A percentile compares a stretch with the other conserved stretches of the same genome.
phyloP scores from a whole-genome alignment of 2,113 vertebrate genomes.

The Heterotilapia buettikoferi region DNA sequence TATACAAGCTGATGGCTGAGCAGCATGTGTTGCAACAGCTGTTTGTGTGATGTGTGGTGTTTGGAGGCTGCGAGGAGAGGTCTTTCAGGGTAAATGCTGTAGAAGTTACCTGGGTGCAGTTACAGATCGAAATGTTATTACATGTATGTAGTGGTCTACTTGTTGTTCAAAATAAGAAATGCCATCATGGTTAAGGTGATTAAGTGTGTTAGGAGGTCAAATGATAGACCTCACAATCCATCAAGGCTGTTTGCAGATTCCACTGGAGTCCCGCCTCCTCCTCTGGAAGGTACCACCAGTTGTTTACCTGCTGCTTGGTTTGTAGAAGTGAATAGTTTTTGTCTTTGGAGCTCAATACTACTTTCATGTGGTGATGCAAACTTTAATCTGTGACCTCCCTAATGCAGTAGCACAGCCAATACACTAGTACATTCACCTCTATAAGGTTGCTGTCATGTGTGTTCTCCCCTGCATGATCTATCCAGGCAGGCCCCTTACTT shows the following conservation, averaged over 20 bases:
- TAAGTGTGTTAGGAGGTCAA: background rate
- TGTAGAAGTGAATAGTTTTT: background rate
- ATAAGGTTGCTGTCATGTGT: background rate
- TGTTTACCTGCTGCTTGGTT: background rate
- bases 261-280: background rate
- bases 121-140: background rate
- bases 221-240: background rate
- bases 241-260: background rate
- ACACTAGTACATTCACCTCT: background rate
- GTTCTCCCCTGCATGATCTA: background rate
- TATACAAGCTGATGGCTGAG: slow-evolving; percentile 51
- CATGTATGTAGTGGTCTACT: background rate
- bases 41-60: slow-evolving; percentile 38
- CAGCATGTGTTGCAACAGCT: slow-evolving; percentile 75
- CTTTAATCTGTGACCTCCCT: background rate
- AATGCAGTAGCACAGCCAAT: background rate
- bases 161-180: background rate
- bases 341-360: background rate
- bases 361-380: background rate
- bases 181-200: background rate
- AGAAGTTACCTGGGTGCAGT: slow-evolving; percentile 20
- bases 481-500: background rate
- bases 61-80: slow-evolving; percentile 57
- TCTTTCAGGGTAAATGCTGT: slow-evolving; percentile 11
- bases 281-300: background rate